phyloP scores from a whole-genome alignment of 2,113 vertebrate genomes.

The Dinomys branickii region DNA sequence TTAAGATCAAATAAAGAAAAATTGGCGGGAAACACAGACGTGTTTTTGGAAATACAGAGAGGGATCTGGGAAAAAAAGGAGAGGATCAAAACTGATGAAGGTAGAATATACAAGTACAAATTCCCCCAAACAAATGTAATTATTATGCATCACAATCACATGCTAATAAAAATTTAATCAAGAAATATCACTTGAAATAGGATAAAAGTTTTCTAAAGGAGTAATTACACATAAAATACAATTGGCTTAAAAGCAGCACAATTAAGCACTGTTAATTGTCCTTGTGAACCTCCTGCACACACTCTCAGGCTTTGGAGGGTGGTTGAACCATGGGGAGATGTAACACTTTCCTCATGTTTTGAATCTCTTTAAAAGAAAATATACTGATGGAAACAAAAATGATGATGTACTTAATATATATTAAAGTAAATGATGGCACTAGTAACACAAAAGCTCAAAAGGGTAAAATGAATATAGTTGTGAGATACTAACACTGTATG shows the following conservation, averaged over 20 bases:
- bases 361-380: background rate
- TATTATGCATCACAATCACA: background rate
- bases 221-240: background rate
- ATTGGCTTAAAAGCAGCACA: background rate
- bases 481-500: background rate
- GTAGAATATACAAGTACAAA: background rate
- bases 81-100: background rate
- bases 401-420: background rate
- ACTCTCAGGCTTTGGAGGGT: background rate
- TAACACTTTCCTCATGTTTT: background rate
- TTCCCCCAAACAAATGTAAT: background rate
- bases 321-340: background rate
- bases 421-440: background rate
- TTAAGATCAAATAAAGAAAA: background rate
- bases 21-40: background rate
- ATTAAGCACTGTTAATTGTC: background rate
- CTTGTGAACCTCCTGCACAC: background rate
- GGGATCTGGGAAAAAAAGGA: background rate
- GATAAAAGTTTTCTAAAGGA: background rate
- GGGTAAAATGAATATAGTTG: background rate
- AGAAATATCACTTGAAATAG: background rate
- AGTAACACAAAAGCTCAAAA: background rate
- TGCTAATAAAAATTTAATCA: background rate
- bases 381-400: background rate
- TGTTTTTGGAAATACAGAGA: background rate